A percentile compares a stretch with the other conserved stretches of the same genome.
These are phyloP conservation scores for Zaprionus nigranus DNA, from an alignment of 1,140 invertebrate species.

Conservation along the genomic window DNA sequence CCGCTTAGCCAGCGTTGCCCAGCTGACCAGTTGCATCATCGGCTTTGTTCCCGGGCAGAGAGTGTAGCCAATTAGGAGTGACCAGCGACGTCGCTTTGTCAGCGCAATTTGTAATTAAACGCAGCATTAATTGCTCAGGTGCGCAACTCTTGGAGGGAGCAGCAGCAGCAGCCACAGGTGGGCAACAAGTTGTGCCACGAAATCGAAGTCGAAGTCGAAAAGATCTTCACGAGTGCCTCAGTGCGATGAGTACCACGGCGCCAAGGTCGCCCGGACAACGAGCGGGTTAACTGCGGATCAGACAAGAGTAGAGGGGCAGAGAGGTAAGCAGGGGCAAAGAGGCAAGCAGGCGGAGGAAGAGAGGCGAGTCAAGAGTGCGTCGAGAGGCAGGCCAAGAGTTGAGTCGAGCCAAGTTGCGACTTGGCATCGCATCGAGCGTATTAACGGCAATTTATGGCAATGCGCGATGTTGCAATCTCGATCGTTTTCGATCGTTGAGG, in stretches of 20 bases:
- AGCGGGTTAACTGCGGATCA: constrained; percentile 48
- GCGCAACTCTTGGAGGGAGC: constrained; percentile 44
- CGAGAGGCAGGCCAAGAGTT: neutral
- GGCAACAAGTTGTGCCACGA: constrained; percentile 32
- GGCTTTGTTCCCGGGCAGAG: constrained; percentile 21
- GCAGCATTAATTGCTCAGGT: constrained; percentile 63
- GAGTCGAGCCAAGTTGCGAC: too few relatives aligned
- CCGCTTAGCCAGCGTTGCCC: constrained; percentile 2
- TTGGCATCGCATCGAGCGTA: constrained; percentile 17
- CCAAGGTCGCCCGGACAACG: constrained; percentile 39
- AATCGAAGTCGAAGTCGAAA: constrained; percentile 40
- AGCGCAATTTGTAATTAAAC: constrained; percentile 53
- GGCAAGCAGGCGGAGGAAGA: constrained; percentile 6
- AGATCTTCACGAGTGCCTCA: constrained; percentile 29
- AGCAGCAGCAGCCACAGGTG: constrained; percentile 60
- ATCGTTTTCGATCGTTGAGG: constrained; percentile 14
- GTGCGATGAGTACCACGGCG: neutral
- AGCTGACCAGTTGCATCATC: constrained; percentile 61
- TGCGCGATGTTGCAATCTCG: constrained; percentile 57
- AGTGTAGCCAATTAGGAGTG: constrained; percentile 53
- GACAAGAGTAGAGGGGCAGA: neutral
- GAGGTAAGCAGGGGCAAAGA: constrained; percentile 20
- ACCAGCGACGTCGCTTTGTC: constrained; percentile 34
- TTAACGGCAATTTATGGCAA: constrained; percentile 69
- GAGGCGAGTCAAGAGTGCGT: neutral